Evolutionary conservation across 2,888 invertebrate genomes (phyloP), one percentile per base, ranked within the genome.

Genomic region (Volucella inanis): DNA sequence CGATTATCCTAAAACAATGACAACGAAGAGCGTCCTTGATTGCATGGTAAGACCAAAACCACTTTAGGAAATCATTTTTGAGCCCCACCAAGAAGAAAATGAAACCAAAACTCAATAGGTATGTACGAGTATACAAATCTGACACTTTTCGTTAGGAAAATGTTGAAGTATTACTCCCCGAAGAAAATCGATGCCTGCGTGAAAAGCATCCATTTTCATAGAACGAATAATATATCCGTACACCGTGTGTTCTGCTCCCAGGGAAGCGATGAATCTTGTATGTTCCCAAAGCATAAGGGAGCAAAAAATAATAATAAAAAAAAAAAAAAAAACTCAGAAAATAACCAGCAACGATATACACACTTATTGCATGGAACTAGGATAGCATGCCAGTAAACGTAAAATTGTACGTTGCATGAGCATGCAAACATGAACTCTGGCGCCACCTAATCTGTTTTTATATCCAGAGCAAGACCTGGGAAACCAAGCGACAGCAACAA

Each of bases 371-470:
- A 55, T 70, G 52, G n/a, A 55, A 50, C 41, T 68, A 14, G 43
- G 49, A 39, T 61, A 74, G 61, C 67, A 52, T 47, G 59, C 61
- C 67, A 68, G 54, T 62, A 47, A 59, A 65, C 50, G 18, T 15
- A 43, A 65, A 80, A 45, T 49, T 49, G 49, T 55, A 68, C 41
- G 54, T 68, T 81, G 70, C 78, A 70, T 70, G 62, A 67, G 55
- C 74, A 81, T 62, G 75, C 70, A 70, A 81, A 81, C 75, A 75
- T 68, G 14, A 43, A 49, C 68, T 43, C 45, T 70, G 80, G 75
- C 75, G 80, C 80, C 80, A 81, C 62, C 68, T 75, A 62, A 68
- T 74, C 54, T 61, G 62, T 68, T 74, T 79, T 52, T 43, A 61
- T 79, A 72, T 79, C 39, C 43, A 59, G 65, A 39, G 31, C 45